phyloP scores from a whole-genome alignment of 1,140 invertebrate genomes.

The Nephila pilipes region DNA sequence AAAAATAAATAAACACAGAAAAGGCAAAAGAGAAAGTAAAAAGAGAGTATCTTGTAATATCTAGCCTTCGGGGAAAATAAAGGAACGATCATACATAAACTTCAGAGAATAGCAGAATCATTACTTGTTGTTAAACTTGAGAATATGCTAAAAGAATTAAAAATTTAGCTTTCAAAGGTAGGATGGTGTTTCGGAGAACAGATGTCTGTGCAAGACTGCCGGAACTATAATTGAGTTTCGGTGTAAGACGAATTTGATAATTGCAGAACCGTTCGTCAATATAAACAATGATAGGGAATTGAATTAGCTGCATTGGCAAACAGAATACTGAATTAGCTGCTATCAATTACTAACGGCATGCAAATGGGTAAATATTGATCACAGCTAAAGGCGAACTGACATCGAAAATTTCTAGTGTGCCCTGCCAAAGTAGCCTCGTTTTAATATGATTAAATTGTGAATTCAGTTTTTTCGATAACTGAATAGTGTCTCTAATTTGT shows the following conservation, averaged over 20 bases:
- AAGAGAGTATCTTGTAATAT: too few relatives aligned
- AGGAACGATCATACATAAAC: too few relatives aligned
- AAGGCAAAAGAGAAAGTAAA: too few relatives aligned
- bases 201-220: neutral
- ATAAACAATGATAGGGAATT: slow-evolving; percentile 66
- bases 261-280: slow-evolving; percentile 53
- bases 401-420: neutral
- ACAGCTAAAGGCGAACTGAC: neutral
- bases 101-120: neutral
- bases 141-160: neutral
- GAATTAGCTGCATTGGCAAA: slow-evolving; percentile 55
- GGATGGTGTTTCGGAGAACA: neutral
- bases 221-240: slow-evolving; percentile 36
- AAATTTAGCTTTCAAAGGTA: neutral
- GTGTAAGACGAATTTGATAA: slow-evolving; percentile 56
- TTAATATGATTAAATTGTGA: slow-evolving; percentile 36
- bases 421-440: neutral
- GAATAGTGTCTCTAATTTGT: neutral
- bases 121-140: neutral
- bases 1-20: too few relatives aligned
- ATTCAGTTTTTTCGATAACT: slow-evolving; percentile 18
- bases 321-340: slow-evolving; percentile 55
- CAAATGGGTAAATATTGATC: slow-evolving; percentile 30
- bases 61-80: too few relatives aligned
- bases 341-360: slow-evolving; percentile 51